Percentiles rank a stretch among this genome's conserved stretches.
phyloP scores from a whole-genome alignment of 2,113 vertebrate species.

The Baryphthengus martii region DNA sequence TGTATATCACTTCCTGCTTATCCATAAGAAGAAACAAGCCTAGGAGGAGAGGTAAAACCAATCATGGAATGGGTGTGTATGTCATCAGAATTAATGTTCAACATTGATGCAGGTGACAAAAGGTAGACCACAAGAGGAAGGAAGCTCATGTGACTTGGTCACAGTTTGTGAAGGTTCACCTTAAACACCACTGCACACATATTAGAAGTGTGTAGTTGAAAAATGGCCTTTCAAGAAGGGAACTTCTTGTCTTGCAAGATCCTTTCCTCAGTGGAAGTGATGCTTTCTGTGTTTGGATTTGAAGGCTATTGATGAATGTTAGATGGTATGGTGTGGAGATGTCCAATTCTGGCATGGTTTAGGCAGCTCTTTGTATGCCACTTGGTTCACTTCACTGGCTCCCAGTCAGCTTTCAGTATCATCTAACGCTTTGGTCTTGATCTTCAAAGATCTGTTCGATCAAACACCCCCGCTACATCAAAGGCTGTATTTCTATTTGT shows the following conservation, averaged over 20 bases:
- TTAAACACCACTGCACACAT: not conserved
- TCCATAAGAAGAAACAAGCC: not conserved
- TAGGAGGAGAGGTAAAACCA: not conserved
- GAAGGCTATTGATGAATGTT: not conserved
- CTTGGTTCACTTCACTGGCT: not conserved
- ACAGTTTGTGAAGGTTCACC: not conserved
- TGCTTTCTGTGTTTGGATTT: not conserved
- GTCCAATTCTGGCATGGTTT: not conserved
- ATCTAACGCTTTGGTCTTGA: not conserved
- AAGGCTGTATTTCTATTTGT: not conserved
- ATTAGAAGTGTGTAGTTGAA: not conserved
- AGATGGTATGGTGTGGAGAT: not conserved
- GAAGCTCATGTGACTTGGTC: not conserved
- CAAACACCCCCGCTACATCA: not conserved
- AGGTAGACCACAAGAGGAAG: not conserved
- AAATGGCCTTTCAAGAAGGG: not conserved
- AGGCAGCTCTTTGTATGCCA: not conserved
- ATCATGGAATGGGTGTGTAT: not conserved
- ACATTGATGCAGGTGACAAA: not conserved
- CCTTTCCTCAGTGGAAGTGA: not conserved
- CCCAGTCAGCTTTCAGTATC: not conserved
- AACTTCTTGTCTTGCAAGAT: not conserved
- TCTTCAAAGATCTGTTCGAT: conserved; percentile 15
- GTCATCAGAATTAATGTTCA: not conserved
- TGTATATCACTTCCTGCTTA: not conserved